These are phyloP conservation scores for Yponomeuta evonymella DNA, from an alignment of 2,888 invertebrate species.

Conservation along the genomic window DNA sequence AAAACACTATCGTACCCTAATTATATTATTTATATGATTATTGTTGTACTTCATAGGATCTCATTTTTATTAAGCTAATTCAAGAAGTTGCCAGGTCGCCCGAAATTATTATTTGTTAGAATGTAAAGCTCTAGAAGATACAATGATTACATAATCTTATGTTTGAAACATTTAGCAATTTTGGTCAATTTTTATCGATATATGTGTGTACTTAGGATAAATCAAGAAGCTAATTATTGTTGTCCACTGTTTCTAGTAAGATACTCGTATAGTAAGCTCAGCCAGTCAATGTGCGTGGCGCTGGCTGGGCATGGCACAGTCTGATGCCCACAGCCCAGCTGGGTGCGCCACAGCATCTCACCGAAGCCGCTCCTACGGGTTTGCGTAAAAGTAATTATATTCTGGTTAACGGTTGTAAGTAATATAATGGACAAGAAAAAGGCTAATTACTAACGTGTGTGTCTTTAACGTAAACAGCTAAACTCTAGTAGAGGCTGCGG, in stretches of 20 bases:
- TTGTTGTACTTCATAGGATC: neutral
- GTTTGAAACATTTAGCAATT: conserved; percentile 53
- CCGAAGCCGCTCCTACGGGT: neutral
- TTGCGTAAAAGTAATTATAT: conserved; percentile 12
- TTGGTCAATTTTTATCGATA: conserved; percentile 61
- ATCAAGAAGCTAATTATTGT: conserved; percentile 45
- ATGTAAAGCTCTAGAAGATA: neutral
- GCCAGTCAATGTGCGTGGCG: neutral
- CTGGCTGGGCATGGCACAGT: neutral
- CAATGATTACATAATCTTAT: conserved; percentile 18
- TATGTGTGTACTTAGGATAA: conserved; percentile 54
- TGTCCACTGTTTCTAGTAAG: conserved; percentile 36
- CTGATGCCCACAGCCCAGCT: neutral
- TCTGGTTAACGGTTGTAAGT: conserved; percentile 14
- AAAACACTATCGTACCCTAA: neutral
- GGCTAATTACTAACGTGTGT: conserved; percentile 7
- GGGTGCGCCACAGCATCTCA: conserved; percentile 1
- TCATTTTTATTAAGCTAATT: neutral
- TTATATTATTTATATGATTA: neutral
- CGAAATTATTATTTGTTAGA: neutral
- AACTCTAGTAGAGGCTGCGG: conserved; percentile 11
- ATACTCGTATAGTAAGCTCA: conserved; percentile 10
- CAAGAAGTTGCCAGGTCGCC: neutral
- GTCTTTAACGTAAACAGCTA: conserved; percentile 10
- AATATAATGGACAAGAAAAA: conserved; percentile 5